These are phyloP conservation scores for Mirounga angustirostris DNA, from an alignment of 2,113 vertebrate genomes.

Conservation along the genomic window DNA sequence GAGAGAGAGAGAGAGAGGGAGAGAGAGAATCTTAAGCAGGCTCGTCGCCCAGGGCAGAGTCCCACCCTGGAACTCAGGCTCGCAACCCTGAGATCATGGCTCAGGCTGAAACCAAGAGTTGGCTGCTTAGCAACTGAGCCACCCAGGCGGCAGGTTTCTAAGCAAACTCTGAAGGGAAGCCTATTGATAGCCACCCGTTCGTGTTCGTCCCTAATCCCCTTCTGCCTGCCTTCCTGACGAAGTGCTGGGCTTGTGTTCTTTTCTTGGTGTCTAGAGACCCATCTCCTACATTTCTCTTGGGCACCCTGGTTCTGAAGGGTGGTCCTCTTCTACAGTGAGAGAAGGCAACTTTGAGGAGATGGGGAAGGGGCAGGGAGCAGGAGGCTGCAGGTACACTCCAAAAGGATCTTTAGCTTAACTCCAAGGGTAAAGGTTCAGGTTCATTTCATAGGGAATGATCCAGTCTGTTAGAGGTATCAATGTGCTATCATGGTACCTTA, in stretches of 20 bases:
- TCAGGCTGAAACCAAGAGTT: background rate
- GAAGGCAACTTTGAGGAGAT: background rate
- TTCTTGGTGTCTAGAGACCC: background rate
- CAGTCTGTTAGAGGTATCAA: background rate
- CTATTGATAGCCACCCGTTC: rapidly evolving
- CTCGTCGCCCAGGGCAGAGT: no score
- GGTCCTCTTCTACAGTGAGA: background rate
- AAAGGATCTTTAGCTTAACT: background rate
- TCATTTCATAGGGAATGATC: background rate
- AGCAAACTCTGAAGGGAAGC: background rate
- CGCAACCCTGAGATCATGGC: background rate
- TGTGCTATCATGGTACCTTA: background rate
- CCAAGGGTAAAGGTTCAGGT: background rate
- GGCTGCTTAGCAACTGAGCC: no score
- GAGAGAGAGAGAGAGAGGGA: no score
- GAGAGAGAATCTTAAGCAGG: background rate
- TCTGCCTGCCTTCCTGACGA: background rate
- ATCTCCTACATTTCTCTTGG: background rate
- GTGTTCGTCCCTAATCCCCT: rapidly evolving
- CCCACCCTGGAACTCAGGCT: background rate
- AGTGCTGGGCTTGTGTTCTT: background rate
- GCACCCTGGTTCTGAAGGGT: background rate
- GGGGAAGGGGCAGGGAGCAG: no score
- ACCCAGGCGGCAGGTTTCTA: no score
- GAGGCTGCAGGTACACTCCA: background rate